These are phyloP conservation scores for Latrodectus hesperus DNA, from an alignment of 2,888 invertebrate genomes.

Conservation along the genomic window DNA sequence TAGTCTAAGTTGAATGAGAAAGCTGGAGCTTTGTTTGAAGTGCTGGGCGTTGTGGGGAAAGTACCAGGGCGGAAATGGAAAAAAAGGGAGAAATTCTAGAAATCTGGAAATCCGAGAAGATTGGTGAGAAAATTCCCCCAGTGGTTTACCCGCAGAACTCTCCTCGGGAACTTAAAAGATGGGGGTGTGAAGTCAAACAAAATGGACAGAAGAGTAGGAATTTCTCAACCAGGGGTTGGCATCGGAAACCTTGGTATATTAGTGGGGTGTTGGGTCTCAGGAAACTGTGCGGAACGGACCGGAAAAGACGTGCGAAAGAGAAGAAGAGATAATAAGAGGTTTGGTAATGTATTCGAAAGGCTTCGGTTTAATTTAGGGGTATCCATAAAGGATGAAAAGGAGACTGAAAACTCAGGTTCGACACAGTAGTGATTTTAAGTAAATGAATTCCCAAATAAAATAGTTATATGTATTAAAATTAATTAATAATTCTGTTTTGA, in stretches of 20 bases:
- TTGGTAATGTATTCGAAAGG: not conserved
- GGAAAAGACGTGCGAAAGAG: slow-evolving; percentile 32
- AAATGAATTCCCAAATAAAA: no score
- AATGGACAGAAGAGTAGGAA: slow-evolving; percentile 11
- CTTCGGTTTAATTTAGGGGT: slow-evolving; percentile 30
- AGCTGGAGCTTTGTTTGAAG: no score
- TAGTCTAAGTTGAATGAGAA: no score
- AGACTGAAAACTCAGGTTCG: not conserved
- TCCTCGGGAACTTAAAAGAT: not conserved
- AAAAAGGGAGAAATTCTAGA: slow-evolving; percentile 32
- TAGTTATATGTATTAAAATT: no score
- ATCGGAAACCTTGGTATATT: slow-evolving; percentile 14
- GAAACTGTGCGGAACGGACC: slow-evolving; percentile 60
- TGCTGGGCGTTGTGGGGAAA: no score
- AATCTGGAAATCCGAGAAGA: slow-evolving; percentile 39
- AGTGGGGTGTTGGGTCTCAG: slow-evolving; percentile 27
- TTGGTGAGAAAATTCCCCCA: slow-evolving; percentile 41
- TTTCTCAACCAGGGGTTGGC: slow-evolving; percentile 39
- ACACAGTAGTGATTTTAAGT: no score
- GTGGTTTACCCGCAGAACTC: not conserved
- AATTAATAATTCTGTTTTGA: no score
- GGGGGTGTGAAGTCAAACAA: slow-evolving; percentile 53
- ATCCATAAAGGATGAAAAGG: slow-evolving; percentile 5
- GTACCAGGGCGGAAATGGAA: not conserved
- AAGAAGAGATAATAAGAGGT: slow-evolving; percentile 1